Evolutionary conservation across 2,797 vertebrate species (phyloP), one percentile per base, ranked within the genome.

Genomic region (Gallirallus australis): DNA sequence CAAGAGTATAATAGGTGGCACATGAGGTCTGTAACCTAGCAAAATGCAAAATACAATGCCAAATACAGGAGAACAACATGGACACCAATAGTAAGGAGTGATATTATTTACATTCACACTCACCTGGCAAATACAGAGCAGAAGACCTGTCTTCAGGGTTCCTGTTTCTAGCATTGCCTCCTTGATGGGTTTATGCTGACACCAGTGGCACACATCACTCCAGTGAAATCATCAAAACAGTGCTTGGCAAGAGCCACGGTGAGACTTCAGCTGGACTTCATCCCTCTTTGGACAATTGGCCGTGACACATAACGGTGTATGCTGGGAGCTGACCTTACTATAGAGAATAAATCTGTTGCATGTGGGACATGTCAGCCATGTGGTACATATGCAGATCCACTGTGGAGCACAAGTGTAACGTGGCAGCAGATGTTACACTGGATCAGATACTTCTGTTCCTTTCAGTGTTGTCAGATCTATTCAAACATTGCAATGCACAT

Each of bases 311-410:
- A 85, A 60, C 48, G 59, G 42, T 80, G 68, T 91, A 42, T 56
- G 45, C 60, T 89, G 82, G 68, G 91, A 95, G 65, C 76, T 68
- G 48, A 80, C 71, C 84, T 91, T 82, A 60, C 70, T 87, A 73
- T 1, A 70, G 63, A 40, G 76, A 93, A 93, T 82, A 82, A 95
- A 94, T 82, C 72, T 82, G 25, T 39, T 53, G 72, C 75, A 91
- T 11, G 3, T 80, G 89, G 78, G 53, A 52, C 42, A 42, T 3
- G 4, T 84, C 89, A 84, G 6, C 71, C 64, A 11, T 61, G 73
- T 52, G 66, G 47, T 69, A 42, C 47, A 16, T 64, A 77, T 53
- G 75, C 71, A 93, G 79, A 92, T 83, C 28, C 61, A 40, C 70
- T 42, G 71, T n/a, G 35, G 84, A 93, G 60, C 31, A 48, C 39